Conservation (phyloP, 2,888 invertebrate genomes). For the Clunio marinus region DNA sequence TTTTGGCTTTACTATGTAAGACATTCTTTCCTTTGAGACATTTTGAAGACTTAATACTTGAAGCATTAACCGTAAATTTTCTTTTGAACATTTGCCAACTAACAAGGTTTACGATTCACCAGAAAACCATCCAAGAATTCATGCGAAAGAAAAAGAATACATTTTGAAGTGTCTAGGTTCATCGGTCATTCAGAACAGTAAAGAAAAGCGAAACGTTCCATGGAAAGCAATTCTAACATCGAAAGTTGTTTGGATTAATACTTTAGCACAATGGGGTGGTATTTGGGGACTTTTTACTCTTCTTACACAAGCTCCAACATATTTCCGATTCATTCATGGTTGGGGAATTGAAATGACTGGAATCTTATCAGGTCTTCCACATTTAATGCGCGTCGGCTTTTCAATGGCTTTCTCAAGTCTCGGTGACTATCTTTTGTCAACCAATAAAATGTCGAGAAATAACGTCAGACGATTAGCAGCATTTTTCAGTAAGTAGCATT, state of each 20-base stretch:
- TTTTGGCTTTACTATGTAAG: conserved; percentile 59
- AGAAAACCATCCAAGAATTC: conserved; percentile 62
- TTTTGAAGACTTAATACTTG: too few relatives aligned
- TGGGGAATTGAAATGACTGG: conserved; percentile 62
- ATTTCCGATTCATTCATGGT: conserved; percentile 64
- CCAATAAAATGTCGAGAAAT: conserved; percentile 57
- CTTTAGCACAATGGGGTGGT: conserved; percentile 62
- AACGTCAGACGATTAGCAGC: conserved; percentile 63
- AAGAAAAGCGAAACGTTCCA: conserved; percentile 53
- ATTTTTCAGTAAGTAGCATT: conserved; percentile 53
- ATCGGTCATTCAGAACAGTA: conserved; percentile 45
- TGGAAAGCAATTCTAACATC: conserved; percentile 61
- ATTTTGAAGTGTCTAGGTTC: conserved; percentile 57
- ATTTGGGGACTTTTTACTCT: conserved; percentile 67
- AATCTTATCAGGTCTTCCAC: conserved; percentile 61
- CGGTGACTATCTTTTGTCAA: conserved; percentile 58
- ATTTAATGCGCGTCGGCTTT: conserved; percentile 58
- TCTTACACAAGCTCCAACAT: conserved; percentile 68
- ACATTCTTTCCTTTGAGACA: too few relatives aligned
- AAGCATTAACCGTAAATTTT: too few relatives aligned
- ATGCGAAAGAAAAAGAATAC: conserved; percentile 55
- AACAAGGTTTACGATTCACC: conserved; percentile 66
- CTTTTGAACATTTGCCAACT: too few relatives aligned
- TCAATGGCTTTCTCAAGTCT: conserved; percentile 57
- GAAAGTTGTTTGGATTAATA: conserved; percentile 60